phyloP scores from a whole-genome alignment of 2,888 invertebrate genomes.

The Junonia oenone region DNA sequence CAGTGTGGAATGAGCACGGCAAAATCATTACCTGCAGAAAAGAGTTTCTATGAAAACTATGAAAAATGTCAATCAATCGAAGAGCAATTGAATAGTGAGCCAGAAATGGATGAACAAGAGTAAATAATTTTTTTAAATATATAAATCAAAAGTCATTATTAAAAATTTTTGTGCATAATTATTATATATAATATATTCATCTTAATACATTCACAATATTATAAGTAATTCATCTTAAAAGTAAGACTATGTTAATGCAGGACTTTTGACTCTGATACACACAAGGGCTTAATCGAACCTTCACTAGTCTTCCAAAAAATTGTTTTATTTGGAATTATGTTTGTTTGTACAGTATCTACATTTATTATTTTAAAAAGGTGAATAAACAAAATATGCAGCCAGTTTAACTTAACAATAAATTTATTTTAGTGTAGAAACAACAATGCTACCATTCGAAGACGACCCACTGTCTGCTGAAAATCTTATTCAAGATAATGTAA shows the following conservation, averaged over 20 bases:
- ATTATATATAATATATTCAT: too few relatives aligned
- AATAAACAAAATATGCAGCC: too few relatives aligned
- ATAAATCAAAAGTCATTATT: background rate
- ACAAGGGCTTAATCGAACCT: too few relatives aligned
- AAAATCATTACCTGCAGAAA: constrained; percentile 54
- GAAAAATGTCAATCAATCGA: constrained; percentile 56
- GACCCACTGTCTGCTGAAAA: constrained; percentile 78
- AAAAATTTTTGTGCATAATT: background rate
- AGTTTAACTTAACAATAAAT: too few relatives aligned
- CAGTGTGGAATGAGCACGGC: constrained; percentile 43
- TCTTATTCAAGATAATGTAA: constrained; percentile 60
- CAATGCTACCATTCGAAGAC: constrained; percentile 64
- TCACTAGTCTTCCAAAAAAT: too few relatives aligned
- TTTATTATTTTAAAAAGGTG: too few relatives aligned
- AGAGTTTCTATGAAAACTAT: constrained; percentile 55
- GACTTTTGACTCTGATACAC: too few relatives aligned
- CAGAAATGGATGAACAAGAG: constrained; percentile 45
- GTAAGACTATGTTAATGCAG: too few relatives aligned
- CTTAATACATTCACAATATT: too few relatives aligned
- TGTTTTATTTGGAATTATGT: too few relatives aligned
- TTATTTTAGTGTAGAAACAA: constrained; percentile 60
- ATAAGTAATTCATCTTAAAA: too few relatives aligned
- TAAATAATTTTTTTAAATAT: constrained; percentile 32
- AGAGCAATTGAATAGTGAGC: constrained; percentile 40
- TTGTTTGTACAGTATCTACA: too few relatives aligned